Percentiles rank a stretch among this genome's conserved stretches.
Evolutionary conservation across 2,113 vertebrate species (phyloP).

Genomic region (Zosterops japonicus): DNA sequence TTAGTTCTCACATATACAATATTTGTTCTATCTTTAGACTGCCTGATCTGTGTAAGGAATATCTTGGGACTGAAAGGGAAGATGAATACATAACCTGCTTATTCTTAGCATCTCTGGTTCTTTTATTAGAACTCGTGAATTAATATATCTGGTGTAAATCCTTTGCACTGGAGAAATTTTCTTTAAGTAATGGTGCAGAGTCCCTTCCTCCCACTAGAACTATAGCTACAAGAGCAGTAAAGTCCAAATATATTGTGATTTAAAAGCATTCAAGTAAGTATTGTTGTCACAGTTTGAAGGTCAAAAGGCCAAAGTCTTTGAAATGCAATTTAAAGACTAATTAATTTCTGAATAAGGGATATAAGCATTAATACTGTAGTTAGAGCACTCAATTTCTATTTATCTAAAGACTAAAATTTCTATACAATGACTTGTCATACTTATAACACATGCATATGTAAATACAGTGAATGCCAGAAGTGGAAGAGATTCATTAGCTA

Average conservation of each 20-base stretch:
- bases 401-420: neutral
- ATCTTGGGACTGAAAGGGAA: neutral
- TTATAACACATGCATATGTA: neutral
- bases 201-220: fast-evolving
- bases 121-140: neutral
- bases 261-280: neutral
- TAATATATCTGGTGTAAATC: neutral
- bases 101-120: neutral
- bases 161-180: neutral
- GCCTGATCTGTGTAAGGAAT: neutral
- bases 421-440: neutral
- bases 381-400: neutral
- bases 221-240: neutral
- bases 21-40: neutral
- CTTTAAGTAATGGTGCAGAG: neutral
- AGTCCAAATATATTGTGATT: neutral
- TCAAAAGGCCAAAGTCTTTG: neutral
- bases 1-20: neutral
- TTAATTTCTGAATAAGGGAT: neutral
- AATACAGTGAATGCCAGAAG: neutral
- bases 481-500: neutral
- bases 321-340: neutral
- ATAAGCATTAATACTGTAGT: neutral
- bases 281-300: neutral
- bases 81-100: neutral